Evolutionary conservation across 2,888 invertebrate genomes (phyloP).

Genomic region (Lathronympha strigana): DNA sequence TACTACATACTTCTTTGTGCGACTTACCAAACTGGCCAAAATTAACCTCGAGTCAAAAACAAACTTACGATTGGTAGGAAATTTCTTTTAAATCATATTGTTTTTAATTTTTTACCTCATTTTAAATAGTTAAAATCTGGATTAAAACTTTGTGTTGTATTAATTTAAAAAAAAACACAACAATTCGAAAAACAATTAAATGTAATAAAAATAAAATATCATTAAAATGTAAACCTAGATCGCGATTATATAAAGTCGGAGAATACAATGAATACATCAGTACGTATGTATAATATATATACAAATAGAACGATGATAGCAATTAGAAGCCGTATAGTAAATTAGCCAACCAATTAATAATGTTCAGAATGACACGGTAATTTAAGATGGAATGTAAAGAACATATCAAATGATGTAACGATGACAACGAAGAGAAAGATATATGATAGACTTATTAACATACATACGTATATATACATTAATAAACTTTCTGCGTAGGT

Average conservation of each 20-base stretch:
- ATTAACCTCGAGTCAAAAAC: too few relatives aligned
- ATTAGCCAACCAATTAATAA: slow-evolving; percentile 14
- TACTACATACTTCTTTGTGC: too few relatives aligned
- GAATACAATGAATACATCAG: not conserved
- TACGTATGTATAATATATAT: not conserved
- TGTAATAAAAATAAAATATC: not conserved
- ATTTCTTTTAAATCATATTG: too few relatives aligned
- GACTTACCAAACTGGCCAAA: too few relatives aligned
- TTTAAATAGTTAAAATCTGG: too few relatives aligned
- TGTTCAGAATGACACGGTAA: not conserved
- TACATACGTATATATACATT: not conserved
- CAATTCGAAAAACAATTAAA: too few relatives aligned
- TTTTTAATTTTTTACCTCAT: too few relatives aligned
- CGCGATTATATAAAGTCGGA: not conserved
- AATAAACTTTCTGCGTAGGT: not conserved
- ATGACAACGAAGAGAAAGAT: not conserved
- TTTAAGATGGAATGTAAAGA: slow-evolving; percentile 10
- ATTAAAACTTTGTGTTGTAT: too few relatives aligned
- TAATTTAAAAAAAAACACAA: too few relatives aligned
- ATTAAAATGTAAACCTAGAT: not conserved
- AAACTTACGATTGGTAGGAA: too few relatives aligned
- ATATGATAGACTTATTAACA: not conserved
- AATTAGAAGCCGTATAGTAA: not conserved
- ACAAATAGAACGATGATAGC: not conserved
- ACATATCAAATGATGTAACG: not conserved